These are phyloP conservation scores for Megathymus violae DNA, from an alignment of 1,140 invertebrate species.

Conservation along the genomic window DNA sequence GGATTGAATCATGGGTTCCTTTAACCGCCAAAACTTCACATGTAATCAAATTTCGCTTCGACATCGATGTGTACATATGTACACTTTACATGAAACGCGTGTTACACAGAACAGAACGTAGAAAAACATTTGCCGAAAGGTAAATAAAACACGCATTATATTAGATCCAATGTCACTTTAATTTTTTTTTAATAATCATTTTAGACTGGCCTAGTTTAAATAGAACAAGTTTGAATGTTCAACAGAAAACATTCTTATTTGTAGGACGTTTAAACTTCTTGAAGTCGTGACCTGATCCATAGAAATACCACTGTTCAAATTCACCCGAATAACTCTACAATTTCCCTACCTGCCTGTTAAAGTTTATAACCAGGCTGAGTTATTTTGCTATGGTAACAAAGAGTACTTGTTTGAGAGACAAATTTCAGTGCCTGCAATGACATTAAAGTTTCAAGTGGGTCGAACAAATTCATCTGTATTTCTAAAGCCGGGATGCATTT, in stretches of 20 bases:
- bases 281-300: constrained; percentile 19
- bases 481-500: no score
- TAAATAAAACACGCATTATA: no score
- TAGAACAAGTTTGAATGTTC: constrained; percentile 3
- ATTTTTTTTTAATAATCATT: no score
- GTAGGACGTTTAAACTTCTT: constrained; percentile 1
- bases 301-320: constrained; percentile 12
- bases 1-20: no score
- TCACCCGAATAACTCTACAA: constrained; percentile 14
- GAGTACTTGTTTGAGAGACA: neutral
- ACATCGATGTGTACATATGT: no score
- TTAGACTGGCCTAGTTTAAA: neutral
- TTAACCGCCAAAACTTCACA: no score
- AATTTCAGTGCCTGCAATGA: constrained; percentile 10
- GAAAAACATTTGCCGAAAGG: no score
- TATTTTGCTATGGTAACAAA: constrained; percentile 12
- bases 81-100: no score
- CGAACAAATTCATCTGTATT: no score
- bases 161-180: no score
- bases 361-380: constrained; percentile 9
- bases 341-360: constrained; percentile 1
- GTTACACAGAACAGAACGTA: no score
- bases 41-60: no score
- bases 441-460: constrained; percentile 3
- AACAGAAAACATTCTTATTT: neutral